These are phyloP conservation scores for Athetis lepigone DNA, from an alignment of 2,888 invertebrate genomes.

Conservation along the genomic window DNA sequence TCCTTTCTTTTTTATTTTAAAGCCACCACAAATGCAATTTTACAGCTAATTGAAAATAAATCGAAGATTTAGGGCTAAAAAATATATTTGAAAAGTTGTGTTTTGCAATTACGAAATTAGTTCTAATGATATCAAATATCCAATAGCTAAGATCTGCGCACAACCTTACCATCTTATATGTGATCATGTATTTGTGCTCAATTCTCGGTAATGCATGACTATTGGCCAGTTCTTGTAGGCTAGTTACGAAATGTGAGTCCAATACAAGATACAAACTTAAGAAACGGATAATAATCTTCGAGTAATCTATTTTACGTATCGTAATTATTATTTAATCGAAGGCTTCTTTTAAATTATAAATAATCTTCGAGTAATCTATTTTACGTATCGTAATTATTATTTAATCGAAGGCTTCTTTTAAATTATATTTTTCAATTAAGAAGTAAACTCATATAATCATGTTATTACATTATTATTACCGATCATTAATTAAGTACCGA, in stretches of 20 bases:
- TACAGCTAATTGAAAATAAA: too few species aligned
- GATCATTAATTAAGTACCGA: not conserved
- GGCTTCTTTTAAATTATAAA: not conserved
- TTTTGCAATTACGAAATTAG: too few species aligned
- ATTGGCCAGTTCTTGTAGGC: slow-evolving; percentile 28
- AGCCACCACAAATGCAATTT: too few species aligned
- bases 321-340: too few species aligned
- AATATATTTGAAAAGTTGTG: too few species aligned
- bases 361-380: slow-evolving; percentile 16
- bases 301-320: slow-evolving; percentile 3
- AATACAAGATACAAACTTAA: slow-evolving; percentile 25
- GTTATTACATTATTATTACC: not conserved
- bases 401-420: too few species aligned
- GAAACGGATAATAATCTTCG: slow-evolving; percentile 12
- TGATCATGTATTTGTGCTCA: slow-evolving; percentile 41
- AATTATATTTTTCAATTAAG: not conserved
- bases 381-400: too few species aligned
- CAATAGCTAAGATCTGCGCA: not conserved
- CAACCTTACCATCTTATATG: slow-evolving; percentile 15
- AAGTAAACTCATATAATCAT: not conserved
- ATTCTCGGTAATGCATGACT: slow-evolving; percentile 36
- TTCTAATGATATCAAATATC: not conserved
- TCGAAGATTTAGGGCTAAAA: too few species aligned
- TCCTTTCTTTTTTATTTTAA: too few species aligned
- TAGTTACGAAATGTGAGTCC: slow-evolving; percentile 33